Evolutionary conservation across 2,113 vertebrate species (phyloP).

Genomic region (Mirza zaza): DNA sequence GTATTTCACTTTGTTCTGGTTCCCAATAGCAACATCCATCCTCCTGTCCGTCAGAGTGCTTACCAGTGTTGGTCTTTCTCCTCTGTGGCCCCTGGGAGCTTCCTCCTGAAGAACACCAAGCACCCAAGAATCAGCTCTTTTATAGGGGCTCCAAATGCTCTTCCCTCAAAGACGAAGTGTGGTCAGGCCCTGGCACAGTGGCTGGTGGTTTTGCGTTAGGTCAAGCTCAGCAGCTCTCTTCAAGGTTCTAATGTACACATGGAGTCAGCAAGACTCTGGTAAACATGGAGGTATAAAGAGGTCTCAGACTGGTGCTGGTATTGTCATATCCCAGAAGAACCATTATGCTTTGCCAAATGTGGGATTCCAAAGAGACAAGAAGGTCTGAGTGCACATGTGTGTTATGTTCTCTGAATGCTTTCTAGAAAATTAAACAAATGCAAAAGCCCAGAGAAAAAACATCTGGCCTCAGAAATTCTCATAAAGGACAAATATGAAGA

Average conservation of each 20-base stretch:
- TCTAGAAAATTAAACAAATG: background rate
- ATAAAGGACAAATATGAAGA: background rate
- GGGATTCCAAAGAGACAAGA: background rate
- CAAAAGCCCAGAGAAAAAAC: background rate
- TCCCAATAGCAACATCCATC: conserved; percentile 86
- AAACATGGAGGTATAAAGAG: rapidly evolving
- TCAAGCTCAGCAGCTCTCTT: background rate
- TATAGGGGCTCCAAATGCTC: background rate
- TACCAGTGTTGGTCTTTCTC: conserved; percentile 85
- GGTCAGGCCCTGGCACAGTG: rapidly evolving
- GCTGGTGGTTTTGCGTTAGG: background rate
- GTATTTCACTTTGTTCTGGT: conserved; percentile 97
- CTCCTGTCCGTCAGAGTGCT: conserved; percentile 87
- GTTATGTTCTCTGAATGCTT: no score
- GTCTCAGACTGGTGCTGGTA: background rate
- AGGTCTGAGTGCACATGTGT: rapidly evolving
- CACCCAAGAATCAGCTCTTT: background rate
- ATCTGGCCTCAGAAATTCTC: background rate
- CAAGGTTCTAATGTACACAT: background rate
- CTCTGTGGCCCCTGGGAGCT: conserved; percentile 80
- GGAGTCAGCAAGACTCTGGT: background rate
- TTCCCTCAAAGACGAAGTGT: background rate
- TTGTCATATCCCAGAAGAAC: background rate
- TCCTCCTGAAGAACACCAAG: conserved; percentile 88
- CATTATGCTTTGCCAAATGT: background rate